Conservation (phyloP, 2,113 vertebrate species). For the Eclectus roratus region DNA sequence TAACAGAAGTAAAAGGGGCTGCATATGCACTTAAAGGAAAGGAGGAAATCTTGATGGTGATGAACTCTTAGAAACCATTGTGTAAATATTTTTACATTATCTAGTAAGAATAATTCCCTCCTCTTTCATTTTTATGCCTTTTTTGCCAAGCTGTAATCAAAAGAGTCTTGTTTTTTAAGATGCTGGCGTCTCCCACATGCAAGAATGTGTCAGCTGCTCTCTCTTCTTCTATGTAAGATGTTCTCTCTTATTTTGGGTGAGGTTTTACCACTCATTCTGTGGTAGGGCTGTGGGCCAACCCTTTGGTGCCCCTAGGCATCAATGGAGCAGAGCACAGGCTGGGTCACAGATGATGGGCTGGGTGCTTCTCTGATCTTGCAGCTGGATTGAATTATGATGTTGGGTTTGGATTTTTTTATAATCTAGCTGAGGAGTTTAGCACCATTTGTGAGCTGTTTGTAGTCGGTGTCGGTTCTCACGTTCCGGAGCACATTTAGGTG, state of each 20-base stretch:
- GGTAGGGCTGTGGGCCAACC: not conserved
- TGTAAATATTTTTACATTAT: not conserved
- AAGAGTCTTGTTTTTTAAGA: not conserved
- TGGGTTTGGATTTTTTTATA: not conserved
- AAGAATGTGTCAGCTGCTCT: not conserved
- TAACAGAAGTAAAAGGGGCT: not conserved
- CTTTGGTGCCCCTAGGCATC: not conserved
- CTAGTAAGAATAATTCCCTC: not conserved
- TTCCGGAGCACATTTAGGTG: not conserved
- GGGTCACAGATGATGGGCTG: not conserved
- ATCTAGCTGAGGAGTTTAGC: not conserved
- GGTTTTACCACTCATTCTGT: not conserved
- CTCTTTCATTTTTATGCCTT: not conserved
- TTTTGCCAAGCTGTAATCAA: not conserved
- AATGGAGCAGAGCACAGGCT: not conserved
- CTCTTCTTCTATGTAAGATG: not conserved
- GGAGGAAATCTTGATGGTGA: not conserved
- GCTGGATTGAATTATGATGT: not conserved
- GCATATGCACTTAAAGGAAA: not conserved
- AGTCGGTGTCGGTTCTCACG: fast-evolving
- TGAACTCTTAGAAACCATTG: not conserved
- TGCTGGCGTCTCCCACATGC: not conserved
- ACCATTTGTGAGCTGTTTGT: not conserved
- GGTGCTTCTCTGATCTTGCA: not conserved
- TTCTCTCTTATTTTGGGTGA: not conserved